Base-by-base conservation (phyloP, 1,140 invertebrate genomes). In the Formica selysi region DNA sequence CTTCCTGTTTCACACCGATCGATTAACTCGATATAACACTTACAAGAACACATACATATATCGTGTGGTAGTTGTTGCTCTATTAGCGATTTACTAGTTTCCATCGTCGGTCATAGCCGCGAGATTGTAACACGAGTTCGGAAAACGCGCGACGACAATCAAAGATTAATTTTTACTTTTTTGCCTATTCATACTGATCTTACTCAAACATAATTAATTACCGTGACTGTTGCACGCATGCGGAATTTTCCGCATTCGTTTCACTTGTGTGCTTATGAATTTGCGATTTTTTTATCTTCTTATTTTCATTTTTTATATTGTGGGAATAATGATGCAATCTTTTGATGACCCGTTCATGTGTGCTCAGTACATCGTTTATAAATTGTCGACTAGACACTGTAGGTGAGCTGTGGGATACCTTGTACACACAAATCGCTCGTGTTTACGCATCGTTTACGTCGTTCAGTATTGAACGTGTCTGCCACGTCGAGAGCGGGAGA, bases 11-110 rank as follows among this genome's bases (percentile, higher is more conserved):
- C 22, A 22, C 32, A 57, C 32, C 54, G 16, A 10, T 64, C 48
- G 41, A 61, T 87, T 76, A 83, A 74, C n/a, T 76, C n/a, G 16
- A 22, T 38, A 13, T 36, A 36, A n/a, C 44, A 48, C 3, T 59
- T 62, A 22, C 38, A 64, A 76, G 26, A 61, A 76, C 11, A 5
- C 29, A 16, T 19, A 32, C 29, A 22, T 22, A 22, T 22, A 32
- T 32, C 29, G 29, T 6, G 13, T 5, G 11, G 7, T 59, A 4
- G n/a, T 11, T 16, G 10, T 16, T 26, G 3, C 22, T 26, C 10
- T 8, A 29, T 76, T 36, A 41, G 11, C 13, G 54, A 26, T 62
- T n/a, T 29, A 4, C 16, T 41, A 61, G 22, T 22, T 22, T 32
- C 6, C 26, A 26, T 70, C 41, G 4, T 48, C 29, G 8, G n/a